Conservation (phyloP, 2,888 invertebrate species). For the Uropetala carovei region DNA sequence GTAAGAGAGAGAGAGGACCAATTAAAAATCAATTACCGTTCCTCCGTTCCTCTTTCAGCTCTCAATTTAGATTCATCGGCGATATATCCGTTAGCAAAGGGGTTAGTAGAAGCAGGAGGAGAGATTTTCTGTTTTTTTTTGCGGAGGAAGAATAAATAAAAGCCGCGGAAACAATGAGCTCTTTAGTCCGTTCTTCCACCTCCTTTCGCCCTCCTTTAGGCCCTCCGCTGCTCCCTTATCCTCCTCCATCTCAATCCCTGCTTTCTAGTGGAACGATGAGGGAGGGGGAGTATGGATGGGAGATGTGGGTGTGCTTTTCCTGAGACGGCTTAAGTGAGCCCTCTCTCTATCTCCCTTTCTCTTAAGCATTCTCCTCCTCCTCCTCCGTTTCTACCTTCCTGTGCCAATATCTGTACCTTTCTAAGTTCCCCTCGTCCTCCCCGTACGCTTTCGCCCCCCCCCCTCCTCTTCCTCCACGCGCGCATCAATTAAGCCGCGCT, state of each 20-base stretch:
- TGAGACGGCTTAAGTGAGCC: constrained; percentile 10
- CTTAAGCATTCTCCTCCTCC: constrained; percentile 65
- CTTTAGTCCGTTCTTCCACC: constrained; percentile 1
- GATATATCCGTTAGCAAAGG: neutral
- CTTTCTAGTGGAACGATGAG: neutral
- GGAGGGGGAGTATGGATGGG: neutral
- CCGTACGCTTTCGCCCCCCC: constrained; percentile 19
- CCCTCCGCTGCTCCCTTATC: neutral
- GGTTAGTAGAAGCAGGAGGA: neutral
- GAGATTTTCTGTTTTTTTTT: neutral
- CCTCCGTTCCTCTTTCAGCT: neutral
- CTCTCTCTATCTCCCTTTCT: constrained; percentile 67
- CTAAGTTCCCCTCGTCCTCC: constrained; percentile 48
- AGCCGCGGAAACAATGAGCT: constrained; percentile 47
- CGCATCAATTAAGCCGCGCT: constrained; percentile 72
- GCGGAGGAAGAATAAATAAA: neutral
- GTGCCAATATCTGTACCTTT: too few relatives aligned
- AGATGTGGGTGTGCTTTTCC: neutral
- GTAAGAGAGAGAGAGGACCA: constrained; percentile 16
- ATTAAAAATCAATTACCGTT: constrained; percentile 57
- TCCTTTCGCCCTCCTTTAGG: neutral
- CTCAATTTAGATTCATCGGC: constrained; percentile 50
- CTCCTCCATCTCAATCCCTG: neutral
- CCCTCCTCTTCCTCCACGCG: constrained; percentile 68
- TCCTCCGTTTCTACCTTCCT: constrained; percentile 65